These are phyloP conservation scores for Hydrocynus forskahlii DNA, from an alignment of 2,797 vertebrate genomes.

Conservation along the genomic window DNA sequence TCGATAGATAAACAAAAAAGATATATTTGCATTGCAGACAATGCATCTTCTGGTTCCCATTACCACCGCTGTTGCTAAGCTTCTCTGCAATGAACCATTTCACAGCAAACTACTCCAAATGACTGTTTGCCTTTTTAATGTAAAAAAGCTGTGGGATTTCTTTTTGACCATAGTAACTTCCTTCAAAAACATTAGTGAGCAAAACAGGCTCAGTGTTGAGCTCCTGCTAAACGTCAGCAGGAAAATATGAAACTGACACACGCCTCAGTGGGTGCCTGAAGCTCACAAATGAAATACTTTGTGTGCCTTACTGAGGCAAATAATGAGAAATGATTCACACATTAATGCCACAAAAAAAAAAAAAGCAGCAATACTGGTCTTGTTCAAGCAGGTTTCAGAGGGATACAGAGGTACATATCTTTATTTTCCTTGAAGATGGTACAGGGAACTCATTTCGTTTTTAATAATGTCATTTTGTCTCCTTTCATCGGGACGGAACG, in stretches of 20 bases:
- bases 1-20: too few relatives aligned
- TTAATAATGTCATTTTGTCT: not conserved
- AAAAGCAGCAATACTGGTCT: slow-evolving; percentile 5
- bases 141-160: too few relatives aligned
- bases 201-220: not conserved
- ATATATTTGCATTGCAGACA: too few relatives aligned
- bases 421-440: slow-evolving; percentile 24
- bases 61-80: too few relatives aligned
- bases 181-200: too few relatives aligned
- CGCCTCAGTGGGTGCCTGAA: not conserved
- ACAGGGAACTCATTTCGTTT: not conserved
- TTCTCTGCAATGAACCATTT: too few relatives aligned
- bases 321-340: not conserved
- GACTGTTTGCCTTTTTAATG: too few relatives aligned
- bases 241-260: not conserved
- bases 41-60: too few relatives aligned
- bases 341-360: not conserved
- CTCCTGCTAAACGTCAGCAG: not conserved
- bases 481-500: not conserved
- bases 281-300: not conserved
- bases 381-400: slow-evolving; percentile 36
- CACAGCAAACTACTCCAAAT: too few relatives aligned
- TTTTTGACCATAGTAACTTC: too few relatives aligned
- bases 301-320: not conserved
- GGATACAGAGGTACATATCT: slow-evolving; percentile 20